Conservation (phyloP, 2,113 vertebrate species). For the Chaetops frenatus region DNA sequence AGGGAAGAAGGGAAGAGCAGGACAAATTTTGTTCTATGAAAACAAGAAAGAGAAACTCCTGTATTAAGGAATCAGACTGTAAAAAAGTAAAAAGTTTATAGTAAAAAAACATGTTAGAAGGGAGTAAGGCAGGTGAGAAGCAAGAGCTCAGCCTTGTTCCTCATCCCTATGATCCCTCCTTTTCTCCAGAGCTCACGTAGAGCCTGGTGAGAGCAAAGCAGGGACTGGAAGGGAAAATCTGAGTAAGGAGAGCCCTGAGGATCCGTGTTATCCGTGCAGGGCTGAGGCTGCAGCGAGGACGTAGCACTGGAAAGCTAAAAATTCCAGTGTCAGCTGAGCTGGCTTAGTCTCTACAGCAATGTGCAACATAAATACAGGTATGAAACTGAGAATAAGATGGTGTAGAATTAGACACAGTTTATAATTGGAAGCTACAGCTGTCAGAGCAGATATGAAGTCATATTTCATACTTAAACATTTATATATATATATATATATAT, state of each 20-base stretch:
- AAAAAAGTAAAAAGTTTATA: no score
- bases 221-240: not conserved
- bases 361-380: constrained; percentile 48
- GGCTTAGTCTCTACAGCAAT: constrained; percentile 24
- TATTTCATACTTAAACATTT: constrained; percentile 26
- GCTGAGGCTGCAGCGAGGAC: not conserved
- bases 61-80: not conserved
- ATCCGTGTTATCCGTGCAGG: not conserved
- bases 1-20: not conserved
- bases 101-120: not conserved
- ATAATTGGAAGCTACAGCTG: constrained; percentile 56
- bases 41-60: not conserved
- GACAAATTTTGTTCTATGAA: not conserved
- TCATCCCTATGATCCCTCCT: not conserved
- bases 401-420: constrained; percentile 24
- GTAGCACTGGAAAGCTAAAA: not conserved
- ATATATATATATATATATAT: not conserved
- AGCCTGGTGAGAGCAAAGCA: not conserved
- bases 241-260: not conserved
- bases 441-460: constrained; percentile 23
- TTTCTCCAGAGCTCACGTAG: not conserved
- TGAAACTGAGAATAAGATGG: constrained; percentile 37
- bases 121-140: not conserved
- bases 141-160: not conserved
- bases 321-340: constrained; percentile 44